These are phyloP conservation scores for Heloderma charlesbogerti DNA, from an alignment of 2,113 vertebrate genomes.

Conservation along the genomic window DNA sequence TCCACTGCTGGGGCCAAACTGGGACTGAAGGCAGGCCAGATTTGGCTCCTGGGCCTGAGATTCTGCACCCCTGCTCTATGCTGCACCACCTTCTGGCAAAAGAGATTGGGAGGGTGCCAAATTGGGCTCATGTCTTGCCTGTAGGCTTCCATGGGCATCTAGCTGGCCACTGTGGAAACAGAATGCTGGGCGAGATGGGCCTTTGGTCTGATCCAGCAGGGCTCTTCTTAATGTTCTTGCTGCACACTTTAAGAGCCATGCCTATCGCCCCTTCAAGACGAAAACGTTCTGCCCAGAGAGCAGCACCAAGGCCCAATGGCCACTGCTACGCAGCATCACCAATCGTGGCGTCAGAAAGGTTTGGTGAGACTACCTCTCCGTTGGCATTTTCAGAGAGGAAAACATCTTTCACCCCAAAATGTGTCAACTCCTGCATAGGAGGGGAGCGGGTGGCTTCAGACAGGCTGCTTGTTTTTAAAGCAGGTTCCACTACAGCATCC, in stretches of 20 bases:
- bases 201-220: background rate
- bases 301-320: background rate
- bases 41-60: too few species aligned
- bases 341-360: background rate
- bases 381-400: constrained; percentile 26
- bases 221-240: too few species aligned
- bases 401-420: constrained; percentile 9
- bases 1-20: too few species aligned
- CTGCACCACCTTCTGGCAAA: too few species aligned
- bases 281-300: background rate
- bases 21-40: too few species aligned
- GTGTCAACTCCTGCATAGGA: constrained; percentile 31
- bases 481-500: background rate
- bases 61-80: too few species aligned
- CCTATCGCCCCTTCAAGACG: background rate
- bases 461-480: constrained; percentile 2
- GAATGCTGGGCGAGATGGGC: background rate
- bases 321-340: too few species aligned
- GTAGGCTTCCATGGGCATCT: too few species aligned
- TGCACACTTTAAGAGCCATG: background rate
- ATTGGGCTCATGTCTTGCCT: too few species aligned
- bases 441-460: constrained; percentile 9
- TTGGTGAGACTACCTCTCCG: background rate
- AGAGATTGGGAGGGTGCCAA: too few species aligned
- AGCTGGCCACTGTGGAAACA: background rate